These are phyloP conservation scores for Pterophyllum scalare DNA, from an alignment of 2,113 vertebrate genomes.

Conservation along the genomic window DNA sequence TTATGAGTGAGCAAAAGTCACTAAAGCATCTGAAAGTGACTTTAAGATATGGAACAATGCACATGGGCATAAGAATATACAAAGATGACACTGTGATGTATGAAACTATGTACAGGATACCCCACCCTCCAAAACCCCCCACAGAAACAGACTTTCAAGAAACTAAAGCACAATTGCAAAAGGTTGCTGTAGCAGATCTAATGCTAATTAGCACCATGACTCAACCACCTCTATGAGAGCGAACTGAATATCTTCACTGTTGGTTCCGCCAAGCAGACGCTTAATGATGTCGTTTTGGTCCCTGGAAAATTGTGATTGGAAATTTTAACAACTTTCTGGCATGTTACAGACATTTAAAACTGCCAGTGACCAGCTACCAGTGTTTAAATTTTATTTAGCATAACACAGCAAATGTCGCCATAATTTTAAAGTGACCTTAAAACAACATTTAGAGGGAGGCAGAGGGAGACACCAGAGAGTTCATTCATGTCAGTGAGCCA, in stretches of 20 bases:
- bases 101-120: not conserved
- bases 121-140: not conserved
- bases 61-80: not conserved
- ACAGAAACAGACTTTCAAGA: not conserved
- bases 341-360: not conserved
- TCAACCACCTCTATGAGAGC: not conserved
- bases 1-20: slow-evolving; percentile 36
- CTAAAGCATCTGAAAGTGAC: slow-evolving; percentile 19
- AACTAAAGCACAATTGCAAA: not conserved
- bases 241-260: not conserved
- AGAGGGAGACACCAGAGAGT: not conserved
- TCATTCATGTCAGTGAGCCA: not conserved
- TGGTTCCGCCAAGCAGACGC: not conserved
- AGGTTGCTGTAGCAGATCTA: not conserved
- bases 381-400: not conserved
- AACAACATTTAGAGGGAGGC: not conserved
- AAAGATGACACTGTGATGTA: not conserved
- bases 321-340: not conserved
- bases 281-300: not conserved
- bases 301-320: not conserved
- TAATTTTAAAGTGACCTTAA: not conserved
- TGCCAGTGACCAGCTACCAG: not conserved
- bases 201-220: not conserved
- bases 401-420: not conserved
- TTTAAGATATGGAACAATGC: slow-evolving; percentile 17